Evolutionary conservation across 2,113 vertebrate genomes (phyloP).

Genomic region (Microtus oregoni): DNA sequence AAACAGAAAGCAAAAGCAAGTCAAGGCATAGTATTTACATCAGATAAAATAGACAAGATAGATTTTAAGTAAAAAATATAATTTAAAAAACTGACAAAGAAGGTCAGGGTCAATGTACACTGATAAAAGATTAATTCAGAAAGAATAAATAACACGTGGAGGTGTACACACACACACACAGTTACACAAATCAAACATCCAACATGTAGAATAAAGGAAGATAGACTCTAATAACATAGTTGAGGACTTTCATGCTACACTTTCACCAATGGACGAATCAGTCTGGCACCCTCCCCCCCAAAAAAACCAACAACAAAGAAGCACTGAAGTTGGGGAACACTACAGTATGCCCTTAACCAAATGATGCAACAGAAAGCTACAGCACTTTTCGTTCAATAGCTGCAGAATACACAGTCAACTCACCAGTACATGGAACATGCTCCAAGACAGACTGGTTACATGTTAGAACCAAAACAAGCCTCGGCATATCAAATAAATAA

Average conservation of each 20-base stretch:
- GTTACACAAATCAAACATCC: not conserved
- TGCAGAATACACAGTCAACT: not conserved
- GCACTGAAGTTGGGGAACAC: not conserved
- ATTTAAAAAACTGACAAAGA: not conserved
- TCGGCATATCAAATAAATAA: not conserved
- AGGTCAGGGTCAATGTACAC: not conserved
- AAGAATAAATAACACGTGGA: not conserved
- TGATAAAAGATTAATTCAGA: not conserved
- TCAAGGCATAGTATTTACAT: not conserved
- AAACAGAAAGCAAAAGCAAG: not conserved
- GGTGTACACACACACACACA: not conserved
- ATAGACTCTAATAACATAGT: not conserved
- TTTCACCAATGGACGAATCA: not conserved
- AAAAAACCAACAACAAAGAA: not conserved
- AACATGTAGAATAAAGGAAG: not conserved
- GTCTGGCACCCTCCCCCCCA: not conserved
- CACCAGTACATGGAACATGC: not conserved
- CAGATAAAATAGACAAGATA: not conserved
- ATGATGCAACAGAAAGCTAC: not conserved
- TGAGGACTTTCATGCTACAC: not conserved
- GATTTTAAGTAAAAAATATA: not conserved
- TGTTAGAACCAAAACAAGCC: not conserved
- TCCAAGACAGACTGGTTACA: not conserved
- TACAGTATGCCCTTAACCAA: not conserved
- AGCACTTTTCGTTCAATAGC: not conserved